Base-by-base conservation (phyloP, 2,113 vertebrate genomes). In the Lagopus leucura region DNA sequence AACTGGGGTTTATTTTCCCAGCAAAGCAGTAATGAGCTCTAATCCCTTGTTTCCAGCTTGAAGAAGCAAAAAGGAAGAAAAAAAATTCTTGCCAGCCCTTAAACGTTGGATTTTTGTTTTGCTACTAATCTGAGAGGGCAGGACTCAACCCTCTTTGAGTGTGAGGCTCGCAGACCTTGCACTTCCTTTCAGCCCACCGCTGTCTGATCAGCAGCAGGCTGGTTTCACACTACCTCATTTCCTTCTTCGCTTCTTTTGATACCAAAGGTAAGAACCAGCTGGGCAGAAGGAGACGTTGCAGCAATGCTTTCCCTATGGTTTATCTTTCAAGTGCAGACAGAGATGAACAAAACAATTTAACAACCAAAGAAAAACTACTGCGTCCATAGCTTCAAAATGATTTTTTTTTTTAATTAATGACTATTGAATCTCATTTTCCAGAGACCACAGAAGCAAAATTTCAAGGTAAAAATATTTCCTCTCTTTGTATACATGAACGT, bases 401-500 rank as follows among this genome's bases (percentile, higher is more conserved):
- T 55, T 45, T 52, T 45, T 21, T 77, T 90, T 88, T 63, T 91
- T 8, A 78, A 82, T 84, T 73, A 45, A 81, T 70, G 16, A 78
- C 40, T 89, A 54, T 15, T 40, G 58, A 85, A 80, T 10, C 22
- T n/a, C 16, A 16, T 61, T 80, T 65, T 65, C 38, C 40, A 34
- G 18, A 7, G 13, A 86, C 38, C 24, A 76, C 30, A 69, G 69
- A 82, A 76, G 2, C 52, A 77, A 84, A 64, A 34, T 5, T 30
- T 8, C 27, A 16, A 67, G 66, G 24, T 63, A 43, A 48, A 36
- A 4, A 3, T 36, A 9, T 74, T 85, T 55, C 40, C 11, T n/a
- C 21, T 80, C 32, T 34, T 4, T 50, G 20, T 25, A 40, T 34
- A 48, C 0, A 0, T 7, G 30, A 84, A 5, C 17, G 15, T 34